These are phyloP conservation scores for Monoplex corrugatus DNA, from an alignment of 2,888 invertebrate species.

Conservation along the genomic window DNA sequence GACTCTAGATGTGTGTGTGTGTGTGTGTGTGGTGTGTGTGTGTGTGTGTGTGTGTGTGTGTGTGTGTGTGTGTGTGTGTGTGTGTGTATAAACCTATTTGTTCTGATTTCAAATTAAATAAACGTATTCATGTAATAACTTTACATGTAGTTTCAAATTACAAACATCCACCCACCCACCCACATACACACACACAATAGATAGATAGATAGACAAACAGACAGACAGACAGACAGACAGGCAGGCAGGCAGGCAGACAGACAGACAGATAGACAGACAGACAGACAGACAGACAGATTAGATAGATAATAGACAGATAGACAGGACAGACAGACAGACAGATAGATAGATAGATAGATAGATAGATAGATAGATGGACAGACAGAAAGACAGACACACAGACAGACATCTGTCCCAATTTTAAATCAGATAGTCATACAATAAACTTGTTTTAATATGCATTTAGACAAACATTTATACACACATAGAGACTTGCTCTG, in stretches of 20 bases:
- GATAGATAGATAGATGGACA: slow-evolving; percentile 16
- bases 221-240: not conserved
- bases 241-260: not conserved
- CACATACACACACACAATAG: no score
- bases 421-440: no score
- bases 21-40: slow-evolving; percentile 1
- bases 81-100: not conserved
- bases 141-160: no score
- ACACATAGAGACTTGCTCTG: not conserved
- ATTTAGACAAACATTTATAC: not conserved
- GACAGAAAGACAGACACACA: not conserved
- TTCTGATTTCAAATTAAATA: not conserved
- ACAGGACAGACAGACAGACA: not conserved
- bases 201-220: not conserved
- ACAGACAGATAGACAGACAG: not conserved
- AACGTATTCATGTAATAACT: no score
- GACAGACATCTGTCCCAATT: no score
- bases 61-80: slow-evolving; percentile 1
- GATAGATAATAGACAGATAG: not conserved
- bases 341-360: slow-evolving; percentile 5
- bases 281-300: not conserved
- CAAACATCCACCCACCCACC: no score
- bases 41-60: slow-evolving; percentile 14
- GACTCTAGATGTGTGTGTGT: not conserved
- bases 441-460: no score